phyloP scores from a whole-genome alignment of 2,888 invertebrate species.

The Lingula anatina region DNA sequence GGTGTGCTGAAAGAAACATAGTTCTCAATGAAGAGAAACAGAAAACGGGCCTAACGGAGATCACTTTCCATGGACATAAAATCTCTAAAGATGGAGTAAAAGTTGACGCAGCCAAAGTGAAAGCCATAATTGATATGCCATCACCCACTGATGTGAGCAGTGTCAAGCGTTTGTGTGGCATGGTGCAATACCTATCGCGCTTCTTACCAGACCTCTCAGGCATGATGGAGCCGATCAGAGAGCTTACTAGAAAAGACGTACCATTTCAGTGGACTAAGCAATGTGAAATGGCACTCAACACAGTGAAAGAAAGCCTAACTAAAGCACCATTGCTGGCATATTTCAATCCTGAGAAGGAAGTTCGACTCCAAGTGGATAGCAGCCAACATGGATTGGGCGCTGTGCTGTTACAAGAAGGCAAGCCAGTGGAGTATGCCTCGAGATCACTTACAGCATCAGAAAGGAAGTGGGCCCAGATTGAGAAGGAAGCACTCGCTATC shows the following conservation, averaged over 20 bases:
- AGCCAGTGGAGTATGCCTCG: constrained; percentile 17
- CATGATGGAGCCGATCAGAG: constrained; percentile 6
- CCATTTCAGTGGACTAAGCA: constrained; percentile 8
- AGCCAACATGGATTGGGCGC: constrained; percentile 14
- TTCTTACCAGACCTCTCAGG: constrained; percentile 6
- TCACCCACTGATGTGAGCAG: constrained; percentile 12
- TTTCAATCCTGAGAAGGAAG: constrained; percentile 11
- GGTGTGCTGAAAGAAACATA: constrained; percentile 8
- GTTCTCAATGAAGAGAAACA: constrained; percentile 9
- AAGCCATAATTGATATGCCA: constrained; percentile 13
- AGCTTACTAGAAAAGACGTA: constrained; percentile 9
- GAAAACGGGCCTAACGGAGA: background rate
- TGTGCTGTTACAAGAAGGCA: constrained; percentile 15
- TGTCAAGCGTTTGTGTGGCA: constrained; percentile 16
- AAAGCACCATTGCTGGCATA: constrained; percentile 11
- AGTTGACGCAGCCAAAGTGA: constrained; percentile 10
- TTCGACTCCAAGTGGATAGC: constrained; percentile 18
- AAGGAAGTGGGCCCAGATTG: constrained; percentile 20
- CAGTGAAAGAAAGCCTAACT: constrained; percentile 10
- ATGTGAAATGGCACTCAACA: constrained; percentile 12
- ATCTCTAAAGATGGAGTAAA: constrained; percentile 13
- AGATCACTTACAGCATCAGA: constrained; percentile 12
- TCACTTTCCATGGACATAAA: constrained; percentile 13
- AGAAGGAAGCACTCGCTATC: constrained; percentile 14
- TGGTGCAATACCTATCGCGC: constrained; percentile 12